Evolutionary conservation across 2,113 vertebrate species (phyloP).

Genomic region (Felis catus): F.catus_Fca126_mat1.0 CM031429.1:69165501-69166000

Average conservation of each 20-base stretch:
- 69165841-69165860: not conserved
- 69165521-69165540: slow-evolving; percentile 60
- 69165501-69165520: not conserved
- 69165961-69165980: not conserved
- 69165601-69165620: not conserved
- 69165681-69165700: not conserved
- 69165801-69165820: not conserved
- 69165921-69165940: not conserved
- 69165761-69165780: not conserved
- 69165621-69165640: not conserved
- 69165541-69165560: not conserved
- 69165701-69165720: not conserved
- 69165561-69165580: not conserved
- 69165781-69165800: not conserved
- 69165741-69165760: not conserved
- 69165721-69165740: not conserved
- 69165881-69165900: not conserved
- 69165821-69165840: not conserved
- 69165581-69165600: not conserved
- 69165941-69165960: not conserved
- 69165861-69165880: too few relatives aligned
- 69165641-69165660: not conserved
- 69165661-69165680: not conserved
- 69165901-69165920: not conserved
- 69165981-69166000: not conserved